These are phyloP conservation scores for Setipinna tenuifilis DNA, from an alignment of 2,797 vertebrate species.

Conservation along the genomic window DNA sequence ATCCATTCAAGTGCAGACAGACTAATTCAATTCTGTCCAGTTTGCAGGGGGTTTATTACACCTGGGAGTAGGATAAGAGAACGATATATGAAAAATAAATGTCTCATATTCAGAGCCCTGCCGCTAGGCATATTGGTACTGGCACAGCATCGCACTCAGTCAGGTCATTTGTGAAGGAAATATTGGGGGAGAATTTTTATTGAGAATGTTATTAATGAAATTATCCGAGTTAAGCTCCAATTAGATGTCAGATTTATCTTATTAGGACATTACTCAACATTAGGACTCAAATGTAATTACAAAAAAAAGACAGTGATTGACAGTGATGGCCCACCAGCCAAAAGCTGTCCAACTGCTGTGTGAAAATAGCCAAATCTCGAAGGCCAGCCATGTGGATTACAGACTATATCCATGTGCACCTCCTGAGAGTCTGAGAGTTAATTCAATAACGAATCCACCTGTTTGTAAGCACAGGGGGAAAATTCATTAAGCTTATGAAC, in stretches of 20 bases:
- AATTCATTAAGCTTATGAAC: neutral
- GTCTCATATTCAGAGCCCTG: neutral
- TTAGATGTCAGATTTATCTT: conserved; percentile 10
- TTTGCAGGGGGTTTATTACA: neutral
- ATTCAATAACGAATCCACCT: neutral
- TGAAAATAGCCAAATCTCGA: neutral
- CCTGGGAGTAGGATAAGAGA: neutral
- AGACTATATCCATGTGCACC: neutral
- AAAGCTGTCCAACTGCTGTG: neutral
- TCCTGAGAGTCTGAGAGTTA: neutral
- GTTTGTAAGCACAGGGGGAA: neutral
- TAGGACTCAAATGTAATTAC: neutral
- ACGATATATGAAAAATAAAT: neutral
- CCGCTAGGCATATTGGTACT: neutral
- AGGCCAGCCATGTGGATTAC: neutral
- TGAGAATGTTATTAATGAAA: neutral
- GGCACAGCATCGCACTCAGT: conserved; percentile 28
- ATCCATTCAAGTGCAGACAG: neutral
- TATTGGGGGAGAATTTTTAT: conserved; percentile 13
- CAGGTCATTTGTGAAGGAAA: conserved; percentile 25
- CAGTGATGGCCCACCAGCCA: neutral
- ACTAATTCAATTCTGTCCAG: neutral
- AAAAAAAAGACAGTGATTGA: neutral
- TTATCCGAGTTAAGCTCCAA: neutral
- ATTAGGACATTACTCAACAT: conserved; percentile 3